Conservation (phyloP, 1,140 invertebrate genomes). For the Drosophila sucinea region DNA sequence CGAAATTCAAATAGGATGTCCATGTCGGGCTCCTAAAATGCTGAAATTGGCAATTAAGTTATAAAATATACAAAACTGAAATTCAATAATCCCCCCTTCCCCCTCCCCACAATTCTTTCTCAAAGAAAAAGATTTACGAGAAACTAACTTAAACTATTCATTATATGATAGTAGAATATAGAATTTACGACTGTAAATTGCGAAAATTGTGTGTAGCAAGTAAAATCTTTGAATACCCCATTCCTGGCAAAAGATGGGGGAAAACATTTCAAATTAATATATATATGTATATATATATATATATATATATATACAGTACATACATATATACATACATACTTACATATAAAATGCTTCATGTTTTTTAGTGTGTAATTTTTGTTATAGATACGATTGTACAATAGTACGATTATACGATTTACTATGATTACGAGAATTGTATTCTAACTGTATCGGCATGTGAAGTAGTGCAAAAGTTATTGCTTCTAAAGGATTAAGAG, state of each 20-base stretch:
- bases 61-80: not conserved
- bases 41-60: conserved; percentile 79
- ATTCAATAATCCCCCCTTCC: not conserved
- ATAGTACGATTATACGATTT: conserved; percentile 36
- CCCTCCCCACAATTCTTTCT: not conserved
- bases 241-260: not conserved
- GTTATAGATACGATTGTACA: conserved; percentile 54
- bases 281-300: conserved; percentile 41
- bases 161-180: conserved; percentile 1
- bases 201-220: not conserved
- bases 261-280: conserved; percentile 4
- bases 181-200: conserved; percentile 7
- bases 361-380: conserved; percentile 66
- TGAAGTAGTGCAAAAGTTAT: conserved; percentile 34
- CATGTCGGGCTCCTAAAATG: conserved; percentile 52
- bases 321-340: conserved; percentile 40
- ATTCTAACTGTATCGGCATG: conserved; percentile 9
- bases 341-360: conserved; percentile 47
- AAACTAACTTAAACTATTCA: conserved; percentile 6
- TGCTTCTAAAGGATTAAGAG: conserved; percentile 29
- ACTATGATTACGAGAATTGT: conserved; percentile 26
- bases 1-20: conserved; percentile 50
- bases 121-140: not conserved
- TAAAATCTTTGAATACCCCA: not conserved
- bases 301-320: conserved; percentile 24